A percentile compares a stretch with the other conserved stretches of the same genome.
phyloP scores from a whole-genome alignment of 2,888 invertebrate species.

The Rhopalosiphum nymphaeae region DNA sequence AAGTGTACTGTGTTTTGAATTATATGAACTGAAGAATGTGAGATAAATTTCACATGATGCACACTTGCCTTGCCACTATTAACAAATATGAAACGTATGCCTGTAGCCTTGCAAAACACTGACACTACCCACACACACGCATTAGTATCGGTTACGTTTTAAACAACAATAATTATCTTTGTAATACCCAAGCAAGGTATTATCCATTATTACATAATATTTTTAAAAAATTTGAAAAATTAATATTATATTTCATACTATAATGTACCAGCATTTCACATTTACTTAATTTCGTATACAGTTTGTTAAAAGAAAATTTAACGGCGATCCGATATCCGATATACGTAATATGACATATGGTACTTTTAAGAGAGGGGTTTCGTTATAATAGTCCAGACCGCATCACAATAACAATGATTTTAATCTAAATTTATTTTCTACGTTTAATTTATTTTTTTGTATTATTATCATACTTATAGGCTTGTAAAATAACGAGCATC shows the following conservation, averaged over 20 bases:
- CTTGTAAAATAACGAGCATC: background rate
- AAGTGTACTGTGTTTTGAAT: background rate
- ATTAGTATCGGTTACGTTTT: background rate
- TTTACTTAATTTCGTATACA: background rate
- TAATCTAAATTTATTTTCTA: background rate
- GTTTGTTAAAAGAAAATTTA: background rate
- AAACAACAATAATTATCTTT: background rate
- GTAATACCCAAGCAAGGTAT: background rate
- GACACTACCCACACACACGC: background rate
- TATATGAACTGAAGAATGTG: background rate
- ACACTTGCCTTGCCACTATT: background rate
- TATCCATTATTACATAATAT: background rate
- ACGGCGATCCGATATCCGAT: conserved; percentile 8
- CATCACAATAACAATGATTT: background rate
- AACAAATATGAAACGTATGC: background rate
- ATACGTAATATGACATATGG: background rate
- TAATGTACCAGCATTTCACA: background rate
- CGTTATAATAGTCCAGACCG: background rate
- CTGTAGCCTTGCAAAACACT: background rate
- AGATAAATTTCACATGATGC: background rate
- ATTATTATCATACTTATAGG: background rate
- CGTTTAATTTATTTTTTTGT: background rate
- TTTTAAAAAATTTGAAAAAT: background rate
- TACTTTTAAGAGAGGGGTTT: background rate
- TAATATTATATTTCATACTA: background rate